Conservation (phyloP, 2,113 vertebrate genomes). For the Nematolebias whitei region DNA sequence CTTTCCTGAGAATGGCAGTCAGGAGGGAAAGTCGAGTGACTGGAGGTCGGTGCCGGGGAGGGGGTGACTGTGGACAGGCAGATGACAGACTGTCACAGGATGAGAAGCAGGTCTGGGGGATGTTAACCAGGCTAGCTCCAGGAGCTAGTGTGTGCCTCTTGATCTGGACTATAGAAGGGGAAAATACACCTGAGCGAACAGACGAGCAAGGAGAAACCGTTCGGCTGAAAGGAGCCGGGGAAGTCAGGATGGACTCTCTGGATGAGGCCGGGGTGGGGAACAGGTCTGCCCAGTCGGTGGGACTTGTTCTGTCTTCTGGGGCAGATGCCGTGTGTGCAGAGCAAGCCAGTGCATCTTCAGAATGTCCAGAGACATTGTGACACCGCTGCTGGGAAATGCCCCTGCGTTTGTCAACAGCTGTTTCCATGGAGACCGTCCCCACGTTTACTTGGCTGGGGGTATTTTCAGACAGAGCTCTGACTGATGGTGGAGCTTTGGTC, state of each 20-base stretch:
- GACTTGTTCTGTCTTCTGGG: constrained; percentile 61
- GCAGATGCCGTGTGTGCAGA: constrained; percentile 51
- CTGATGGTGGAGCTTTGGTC: constrained; percentile 20
- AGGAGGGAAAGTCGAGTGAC: constrained; percentile 90
- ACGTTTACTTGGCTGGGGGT: constrained; percentile 22
- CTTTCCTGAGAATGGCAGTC: constrained; percentile 92
- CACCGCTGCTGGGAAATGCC: constrained; percentile 48
- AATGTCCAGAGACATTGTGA: constrained; percentile 42
- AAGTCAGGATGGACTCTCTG: constrained; percentile 75
- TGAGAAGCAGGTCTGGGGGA: constrained; percentile 79
- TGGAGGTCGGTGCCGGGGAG: constrained; percentile 71
- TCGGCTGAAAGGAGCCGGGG: constrained; percentile 64
- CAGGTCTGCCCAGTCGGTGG: constrained; percentile 62
- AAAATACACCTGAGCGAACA: constrained; percentile 74
- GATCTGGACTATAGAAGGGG: constrained; percentile 82
- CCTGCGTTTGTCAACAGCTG: constrained; percentile 63
- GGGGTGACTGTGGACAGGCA: constrained; percentile 69
- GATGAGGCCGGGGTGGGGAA: constrained; percentile 74
- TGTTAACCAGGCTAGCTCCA: constrained; percentile 83
- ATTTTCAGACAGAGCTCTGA: constrained; percentile 57
- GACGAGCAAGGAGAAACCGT: constrained; percentile 74
- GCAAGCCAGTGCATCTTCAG: constrained; percentile 64
- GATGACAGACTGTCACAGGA: constrained; percentile 79
- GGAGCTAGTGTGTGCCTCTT: constrained; percentile 83
- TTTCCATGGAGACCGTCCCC: constrained; percentile 57